Evolutionary conservation across 2,797 vertebrate species (phyloP).

Genomic region (Peromyscus attwateri): DNA sequence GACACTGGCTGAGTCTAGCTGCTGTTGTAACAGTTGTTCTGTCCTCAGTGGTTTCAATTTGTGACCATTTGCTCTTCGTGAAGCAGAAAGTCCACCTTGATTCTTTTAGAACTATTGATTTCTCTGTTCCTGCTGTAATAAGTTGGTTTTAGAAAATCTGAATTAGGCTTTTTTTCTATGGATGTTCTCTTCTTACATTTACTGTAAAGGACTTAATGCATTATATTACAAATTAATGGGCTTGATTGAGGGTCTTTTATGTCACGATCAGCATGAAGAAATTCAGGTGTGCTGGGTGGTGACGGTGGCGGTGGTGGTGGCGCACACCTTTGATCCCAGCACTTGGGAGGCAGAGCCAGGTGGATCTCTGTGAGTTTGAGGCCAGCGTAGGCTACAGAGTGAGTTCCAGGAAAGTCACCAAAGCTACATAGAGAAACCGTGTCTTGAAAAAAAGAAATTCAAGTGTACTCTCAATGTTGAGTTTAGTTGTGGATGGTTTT

Average conservation of each 20-base stretch:
- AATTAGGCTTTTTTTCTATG: conserved; percentile 19
- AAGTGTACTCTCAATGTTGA: background rate
- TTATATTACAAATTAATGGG: conserved; percentile 50
- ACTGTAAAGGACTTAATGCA: conserved; percentile 47
- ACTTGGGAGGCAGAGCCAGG: too few relatives aligned
- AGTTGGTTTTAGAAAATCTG: conserved; percentile 56
- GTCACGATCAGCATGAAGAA: background rate
- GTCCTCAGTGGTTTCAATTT: background rate
- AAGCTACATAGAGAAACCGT: too few relatives aligned
- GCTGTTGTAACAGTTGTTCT: background rate
- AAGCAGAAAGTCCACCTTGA: background rate
- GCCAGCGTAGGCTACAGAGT: too few relatives aligned
- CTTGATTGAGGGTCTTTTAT: background rate
- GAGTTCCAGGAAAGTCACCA: too few relatives aligned
- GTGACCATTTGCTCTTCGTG: conserved; percentile 1
- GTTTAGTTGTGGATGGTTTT: background rate
- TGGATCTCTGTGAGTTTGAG: too few relatives aligned
- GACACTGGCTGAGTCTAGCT: background rate
- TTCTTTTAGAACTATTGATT: conserved; percentile 44
- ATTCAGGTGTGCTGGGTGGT: background rate
- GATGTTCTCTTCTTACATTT: conserved; percentile 5
- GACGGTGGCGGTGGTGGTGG: too few relatives aligned
- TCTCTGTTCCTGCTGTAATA: background rate
- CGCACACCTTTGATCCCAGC: too few relatives aligned
- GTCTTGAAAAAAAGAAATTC: background rate